phyloP scores from a whole-genome alignment of 2,888 invertebrate species.

The Lepidonotus clava region DNA sequence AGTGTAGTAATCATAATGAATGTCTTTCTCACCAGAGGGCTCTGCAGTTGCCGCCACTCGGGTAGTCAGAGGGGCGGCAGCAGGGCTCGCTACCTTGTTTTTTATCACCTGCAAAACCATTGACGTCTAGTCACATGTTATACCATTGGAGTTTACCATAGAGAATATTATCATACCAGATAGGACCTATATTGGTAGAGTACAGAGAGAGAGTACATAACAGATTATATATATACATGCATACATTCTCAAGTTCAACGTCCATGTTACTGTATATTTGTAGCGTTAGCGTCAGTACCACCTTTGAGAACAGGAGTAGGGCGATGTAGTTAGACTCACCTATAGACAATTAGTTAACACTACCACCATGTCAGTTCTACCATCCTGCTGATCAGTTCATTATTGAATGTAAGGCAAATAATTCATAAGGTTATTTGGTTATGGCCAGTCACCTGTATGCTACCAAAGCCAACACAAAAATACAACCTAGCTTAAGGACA shows the following conservation, averaged over 20 bases:
- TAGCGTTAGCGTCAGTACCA: neutral
- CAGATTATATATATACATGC: neutral
- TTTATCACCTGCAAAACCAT: neutral
- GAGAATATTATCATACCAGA: neutral
- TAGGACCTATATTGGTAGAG: constrained; percentile 24
- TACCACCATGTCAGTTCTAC: no score
- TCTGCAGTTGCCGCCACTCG: neutral
- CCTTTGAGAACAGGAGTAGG: neutral
- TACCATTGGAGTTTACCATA: neutral
- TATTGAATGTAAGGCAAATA: neutral
- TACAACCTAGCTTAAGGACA: no score
- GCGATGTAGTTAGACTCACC: neutral
- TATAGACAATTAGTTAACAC: no score
- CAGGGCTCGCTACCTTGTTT: no score
- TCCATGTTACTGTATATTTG: constrained; percentile 48
- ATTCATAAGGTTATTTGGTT: neutral
- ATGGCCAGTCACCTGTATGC: neutral
- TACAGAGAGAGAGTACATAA: constrained; percentile 5
- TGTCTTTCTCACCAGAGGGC: constrained; percentile 36
- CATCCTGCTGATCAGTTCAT: no score
- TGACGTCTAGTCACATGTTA: constrained; percentile 20
- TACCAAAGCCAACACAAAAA: no score
- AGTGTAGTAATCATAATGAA: neutral
- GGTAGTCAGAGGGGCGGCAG: neutral
- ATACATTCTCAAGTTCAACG: constrained; percentile 50